These are phyloP conservation scores for Aegithalos caudatus DNA, from an alignment of 2,113 vertebrate genomes.

Conservation along the genomic window DNA sequence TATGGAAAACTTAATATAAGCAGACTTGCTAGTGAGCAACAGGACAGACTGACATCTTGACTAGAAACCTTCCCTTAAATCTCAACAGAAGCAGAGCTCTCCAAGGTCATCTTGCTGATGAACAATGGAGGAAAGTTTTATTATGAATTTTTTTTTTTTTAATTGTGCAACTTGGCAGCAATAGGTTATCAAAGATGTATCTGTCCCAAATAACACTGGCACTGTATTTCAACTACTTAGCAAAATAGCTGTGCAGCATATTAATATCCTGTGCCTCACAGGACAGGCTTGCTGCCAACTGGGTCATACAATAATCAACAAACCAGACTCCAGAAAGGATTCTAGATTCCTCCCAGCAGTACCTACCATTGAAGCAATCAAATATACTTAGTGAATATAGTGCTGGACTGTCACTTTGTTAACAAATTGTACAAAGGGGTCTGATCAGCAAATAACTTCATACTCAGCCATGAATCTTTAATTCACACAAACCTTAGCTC, in stretches of 20 bases:
- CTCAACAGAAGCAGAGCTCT: neutral
- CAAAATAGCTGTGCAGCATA: neutral
- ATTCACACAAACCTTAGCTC: neutral
- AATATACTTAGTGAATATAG: neutral
- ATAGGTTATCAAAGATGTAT: neutral
- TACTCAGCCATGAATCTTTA: neutral
- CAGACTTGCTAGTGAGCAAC: neutral
- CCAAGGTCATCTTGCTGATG: neutral
- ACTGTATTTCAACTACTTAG: neutral
- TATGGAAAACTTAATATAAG: neutral
- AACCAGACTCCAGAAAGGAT: neutral
- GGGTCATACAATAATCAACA: conserved; percentile 1
- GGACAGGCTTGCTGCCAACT: neutral
- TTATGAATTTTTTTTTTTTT: neutral
- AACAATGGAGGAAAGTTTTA: neutral
- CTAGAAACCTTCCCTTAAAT: neutral
- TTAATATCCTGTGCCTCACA: neutral
- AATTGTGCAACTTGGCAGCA: neutral
- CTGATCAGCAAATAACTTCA: neutral
- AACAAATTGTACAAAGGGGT: neutral
- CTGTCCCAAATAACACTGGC: neutral
- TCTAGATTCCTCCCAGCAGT: neutral
- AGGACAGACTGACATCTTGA: rapidly evolving
- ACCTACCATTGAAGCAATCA: neutral
- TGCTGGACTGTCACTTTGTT: neutral